Evolutionary conservation across 2,888 invertebrate genomes (phyloP), one percentile per base, ranked within the genome.

Genomic region (Himalopsyche japonica): DNA sequence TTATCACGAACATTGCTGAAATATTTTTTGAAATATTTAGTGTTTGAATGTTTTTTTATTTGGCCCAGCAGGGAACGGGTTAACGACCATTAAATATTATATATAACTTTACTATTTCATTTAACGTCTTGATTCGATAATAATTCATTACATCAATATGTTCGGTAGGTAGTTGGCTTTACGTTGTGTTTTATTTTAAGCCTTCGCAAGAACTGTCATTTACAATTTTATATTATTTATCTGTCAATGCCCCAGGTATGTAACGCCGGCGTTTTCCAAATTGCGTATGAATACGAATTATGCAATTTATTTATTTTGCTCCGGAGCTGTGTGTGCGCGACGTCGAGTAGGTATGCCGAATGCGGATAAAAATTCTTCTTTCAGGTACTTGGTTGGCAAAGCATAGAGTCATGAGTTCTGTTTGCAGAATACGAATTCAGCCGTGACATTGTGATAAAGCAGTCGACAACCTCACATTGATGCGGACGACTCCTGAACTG

Each of bases 351-450:
- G 49, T 81, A 81, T 81, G 81, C 76, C 70, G 34, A 76, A 76
- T 47, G 81, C 81, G 81, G 43, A 8, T 30, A 43, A 37, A 81
- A 70, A 81, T 30, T 81, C 76, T 76, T 76, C 70, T 81, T 37
- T 30, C 70, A 27, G 24, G 30, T 81, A 81, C 76, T 43, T 76
- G 80, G 76, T 70, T 81, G 43, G 37, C 77, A 47, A 27, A 20
- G 48, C 47, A 48, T 79, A 20, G 48, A 18, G 76, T 37, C 77
- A 77, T 43, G 77, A 18, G 37, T 12, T 34, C 76, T 76, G 43
- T 76, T 76, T n/a, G 32, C 32, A 10, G 82, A 82, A 82, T 82
- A 82, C 82, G 82, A 82, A 82, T 48, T 34, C 43, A 77, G 24
- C 82, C 82, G 15, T 77, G 82, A 82, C 77, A 78, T 48, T 82